phyloP scores from a whole-genome alignment of 1,140 invertebrate species.

The Orchesella cincta region DNA sequence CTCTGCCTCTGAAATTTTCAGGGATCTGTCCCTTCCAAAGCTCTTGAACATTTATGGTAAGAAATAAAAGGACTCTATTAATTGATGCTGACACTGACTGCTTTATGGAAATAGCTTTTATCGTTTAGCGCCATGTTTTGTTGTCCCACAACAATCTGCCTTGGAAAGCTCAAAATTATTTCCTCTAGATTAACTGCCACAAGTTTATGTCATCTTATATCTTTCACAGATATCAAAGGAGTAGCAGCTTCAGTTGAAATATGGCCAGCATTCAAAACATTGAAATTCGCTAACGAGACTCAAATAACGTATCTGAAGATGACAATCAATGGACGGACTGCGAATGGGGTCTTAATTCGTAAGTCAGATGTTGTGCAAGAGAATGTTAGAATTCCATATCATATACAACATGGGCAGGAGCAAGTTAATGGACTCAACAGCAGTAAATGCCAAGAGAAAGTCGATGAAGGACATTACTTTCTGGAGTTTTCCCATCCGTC shows the following conservation, averaged over 20 bases:
- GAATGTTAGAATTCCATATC: no score
- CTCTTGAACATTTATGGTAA: conserved; percentile 1
- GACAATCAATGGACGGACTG: conserved; percentile 38
- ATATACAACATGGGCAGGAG: no score
- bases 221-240: neutral
- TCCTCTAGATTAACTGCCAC: no score
- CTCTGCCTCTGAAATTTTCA: neutral
- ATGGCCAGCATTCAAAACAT: conserved; percentile 35
- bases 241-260: conserved; percentile 35
- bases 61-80: neutral
- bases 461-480: conserved; percentile 29
- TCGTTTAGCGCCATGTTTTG: no score
- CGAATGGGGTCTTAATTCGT: conserved; percentile 35
- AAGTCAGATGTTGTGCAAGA: conserved; percentile 40
- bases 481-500: conserved; percentile 57
- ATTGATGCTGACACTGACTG: neutral
- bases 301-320: conserved; percentile 34
- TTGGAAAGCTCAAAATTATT: no score
- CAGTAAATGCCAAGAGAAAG: conserved; percentile 37
- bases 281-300: neutral
- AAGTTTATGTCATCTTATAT: no score
- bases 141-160: no score
- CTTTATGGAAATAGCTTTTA: no score
- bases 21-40: neutral
- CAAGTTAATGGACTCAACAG: no score